Base-by-base conservation (phyloP, 2,113 vertebrate species). In the Callipepla californica region DNA sequence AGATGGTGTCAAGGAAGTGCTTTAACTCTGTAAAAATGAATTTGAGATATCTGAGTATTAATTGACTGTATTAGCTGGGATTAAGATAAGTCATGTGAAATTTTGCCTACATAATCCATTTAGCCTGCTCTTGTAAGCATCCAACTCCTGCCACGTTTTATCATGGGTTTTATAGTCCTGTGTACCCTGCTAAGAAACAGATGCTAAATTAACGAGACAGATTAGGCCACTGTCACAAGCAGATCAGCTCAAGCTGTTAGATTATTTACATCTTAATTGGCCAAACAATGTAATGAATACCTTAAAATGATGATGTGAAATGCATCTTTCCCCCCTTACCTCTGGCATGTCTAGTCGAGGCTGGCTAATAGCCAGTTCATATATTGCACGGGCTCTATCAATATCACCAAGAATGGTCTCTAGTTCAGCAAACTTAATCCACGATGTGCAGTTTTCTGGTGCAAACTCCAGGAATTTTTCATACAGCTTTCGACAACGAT, bases 381-480 rank as follows among this genome's bases (percentile, higher is more conserved):
- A 99, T 95, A 99, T 99, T 66, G 98, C 99, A 5, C 99, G 97
- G 7, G 99, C 98, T n/a, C 99, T 90, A 2, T 99, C 99, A 0
- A 95, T 89, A 82, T 99, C 99, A 1, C 99, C 99, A 59, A 99
- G 98, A 90, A 99, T 99, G 21, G 98, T 99, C 97, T 99, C 99
- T 87, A 99, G 97, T 91, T 99, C 99, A 2, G 98, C 98, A 96
- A 99, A 99, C 96, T 99, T 99, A 96, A 99, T 99, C 99, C 99
- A 99, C 2, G 99, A 99, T 1, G 99, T 99, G 97, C 99, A 99
- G 98, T 99, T 99, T 76, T 99, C 99, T 0, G 99, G 99, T 8
- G 97, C 97, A 96, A 99, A 99, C 97, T 99, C 99, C 97, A 99
- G 95, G 96, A 99, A 99, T 18, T 99, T 99, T 85, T 99, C 98